These are phyloP conservation scores for Eremobia ochroleuca DNA, from an alignment of 2,888 invertebrate genomes.

Conservation along the genomic window DNA sequence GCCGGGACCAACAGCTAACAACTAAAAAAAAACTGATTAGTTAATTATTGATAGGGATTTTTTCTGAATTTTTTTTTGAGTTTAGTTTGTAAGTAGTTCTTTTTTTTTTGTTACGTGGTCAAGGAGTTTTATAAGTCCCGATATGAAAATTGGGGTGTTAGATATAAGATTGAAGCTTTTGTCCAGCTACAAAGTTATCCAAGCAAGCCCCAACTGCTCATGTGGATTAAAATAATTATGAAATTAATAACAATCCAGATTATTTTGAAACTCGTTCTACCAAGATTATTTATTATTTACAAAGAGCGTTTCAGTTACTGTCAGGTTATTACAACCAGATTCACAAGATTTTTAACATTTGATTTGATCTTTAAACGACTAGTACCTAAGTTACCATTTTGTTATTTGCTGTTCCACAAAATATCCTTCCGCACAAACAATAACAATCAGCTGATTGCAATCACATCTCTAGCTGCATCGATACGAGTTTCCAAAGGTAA, in stretches of 20 bases:
- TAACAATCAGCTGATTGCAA: constrained; percentile 11
- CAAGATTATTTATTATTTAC: too few relatives aligned
- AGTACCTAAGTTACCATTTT: not conserved
- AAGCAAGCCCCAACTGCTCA: fast-evolving
- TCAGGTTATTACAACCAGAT: not conserved
- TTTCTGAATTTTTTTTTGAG: too few relatives aligned
- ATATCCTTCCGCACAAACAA: not conserved
- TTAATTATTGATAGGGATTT: too few relatives aligned
- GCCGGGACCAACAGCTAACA: too few relatives aligned
- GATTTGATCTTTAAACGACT: too few relatives aligned
- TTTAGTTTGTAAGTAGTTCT: too few relatives aligned
- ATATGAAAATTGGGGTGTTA: too few relatives aligned
- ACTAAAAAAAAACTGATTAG: too few relatives aligned
- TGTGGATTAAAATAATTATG: not conserved
- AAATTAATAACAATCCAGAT: not conserved
- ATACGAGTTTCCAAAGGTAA: constrained; percentile 51
- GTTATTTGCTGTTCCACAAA: not conserved
- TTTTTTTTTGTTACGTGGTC: not conserved
- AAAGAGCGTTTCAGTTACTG: not conserved
- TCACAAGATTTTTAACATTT: not conserved
- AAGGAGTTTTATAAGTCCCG: not conserved
- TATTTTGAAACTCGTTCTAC: not conserved
- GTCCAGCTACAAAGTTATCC: not conserved
- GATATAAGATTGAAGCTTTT: not conserved
- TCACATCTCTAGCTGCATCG: constrained; percentile 49